phyloP scores from a whole-genome alignment of 2,888 invertebrate genomes.

The Leptinotarsa haldemani region DNA sequence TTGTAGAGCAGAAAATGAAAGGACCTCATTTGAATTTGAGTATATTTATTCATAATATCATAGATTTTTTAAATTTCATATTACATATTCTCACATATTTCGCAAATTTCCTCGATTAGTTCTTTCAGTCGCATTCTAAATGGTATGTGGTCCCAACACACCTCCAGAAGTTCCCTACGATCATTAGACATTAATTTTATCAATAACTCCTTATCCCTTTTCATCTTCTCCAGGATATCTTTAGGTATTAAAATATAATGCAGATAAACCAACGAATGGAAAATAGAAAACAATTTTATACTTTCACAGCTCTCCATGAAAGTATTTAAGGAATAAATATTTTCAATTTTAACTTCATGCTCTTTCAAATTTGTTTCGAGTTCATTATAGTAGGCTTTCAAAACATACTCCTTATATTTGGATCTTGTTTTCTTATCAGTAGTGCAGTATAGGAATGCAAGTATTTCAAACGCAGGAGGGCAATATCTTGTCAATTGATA shows the following conservation, averaged over 20 bases:
- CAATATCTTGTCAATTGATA: slow-evolving; percentile 4
- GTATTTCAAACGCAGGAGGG: neutral
- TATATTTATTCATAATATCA: too few species aligned
- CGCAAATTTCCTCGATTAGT: neutral
- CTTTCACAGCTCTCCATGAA: neutral
- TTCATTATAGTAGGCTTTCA: neutral
- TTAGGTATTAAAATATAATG: neutral
- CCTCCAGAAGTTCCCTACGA: neutral
- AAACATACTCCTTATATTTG: neutral
- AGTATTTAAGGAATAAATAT: neutral
- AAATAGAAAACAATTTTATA: neutral
- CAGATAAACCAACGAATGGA: neutral
- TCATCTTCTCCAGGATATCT: neutral
- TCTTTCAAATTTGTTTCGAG: neutral
- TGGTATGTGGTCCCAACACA: neutral
- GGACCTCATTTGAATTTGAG: too few species aligned
- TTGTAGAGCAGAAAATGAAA: too few species aligned
- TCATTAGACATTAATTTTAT: neutral
- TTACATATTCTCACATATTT: neutral
- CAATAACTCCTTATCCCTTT: neutral
- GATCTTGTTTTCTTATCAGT: slow-evolving; percentile 17
- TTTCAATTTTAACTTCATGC: neutral
- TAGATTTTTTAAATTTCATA: neutral
- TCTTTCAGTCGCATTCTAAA: neutral
- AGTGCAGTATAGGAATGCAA: neutral